A percentile compares a stretch with the other conserved stretches of the same genome.
Conservation (phyloP, 2,888 invertebrate species). For the Cerceris ruficornis region DNA sequence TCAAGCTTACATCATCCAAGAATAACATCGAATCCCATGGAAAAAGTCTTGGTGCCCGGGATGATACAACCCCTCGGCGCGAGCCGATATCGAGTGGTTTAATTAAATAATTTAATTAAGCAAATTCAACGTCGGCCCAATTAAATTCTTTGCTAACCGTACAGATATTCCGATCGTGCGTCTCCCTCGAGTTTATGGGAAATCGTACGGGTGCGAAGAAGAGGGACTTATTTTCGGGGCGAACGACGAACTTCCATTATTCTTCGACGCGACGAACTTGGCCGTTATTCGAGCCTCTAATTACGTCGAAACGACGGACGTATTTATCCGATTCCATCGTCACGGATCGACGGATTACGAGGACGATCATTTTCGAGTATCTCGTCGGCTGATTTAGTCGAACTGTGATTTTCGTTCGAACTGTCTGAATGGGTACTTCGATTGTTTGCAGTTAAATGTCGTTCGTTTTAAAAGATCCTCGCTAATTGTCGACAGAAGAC, state of each 20-base stretch:
- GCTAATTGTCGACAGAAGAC: no score
- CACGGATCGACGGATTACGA: neutral
- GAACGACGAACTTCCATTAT: slow-evolving; percentile 16
- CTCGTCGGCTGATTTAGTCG: no score
- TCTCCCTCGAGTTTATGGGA: neutral
- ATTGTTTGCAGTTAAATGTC: no score
- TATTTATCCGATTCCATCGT: slow-evolving; percentile 17
- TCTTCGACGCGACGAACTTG: slow-evolving; percentile 24
- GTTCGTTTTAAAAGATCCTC: no score
- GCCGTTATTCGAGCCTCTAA: slow-evolving; percentile 20
- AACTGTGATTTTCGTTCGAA: no score
- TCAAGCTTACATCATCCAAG: neutral
- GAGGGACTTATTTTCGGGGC: no score
- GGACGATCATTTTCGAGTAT: no score
- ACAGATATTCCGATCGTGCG: neutral
- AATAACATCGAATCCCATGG: neutral
- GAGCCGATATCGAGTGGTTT: neutral
- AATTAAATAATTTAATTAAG: slow-evolving; percentile 35
- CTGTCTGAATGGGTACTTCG: no score
- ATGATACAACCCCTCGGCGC: neutral
- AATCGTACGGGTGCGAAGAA: neutral
- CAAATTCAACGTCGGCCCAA: slow-evolving; percentile 10
- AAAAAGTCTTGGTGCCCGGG: neutral
- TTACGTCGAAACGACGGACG: neutral
- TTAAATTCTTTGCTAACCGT: slow-evolving; percentile 6